Base-by-base conservation (phyloP, 2,888 invertebrate genomes). In the Octodonta nipae region DNA sequence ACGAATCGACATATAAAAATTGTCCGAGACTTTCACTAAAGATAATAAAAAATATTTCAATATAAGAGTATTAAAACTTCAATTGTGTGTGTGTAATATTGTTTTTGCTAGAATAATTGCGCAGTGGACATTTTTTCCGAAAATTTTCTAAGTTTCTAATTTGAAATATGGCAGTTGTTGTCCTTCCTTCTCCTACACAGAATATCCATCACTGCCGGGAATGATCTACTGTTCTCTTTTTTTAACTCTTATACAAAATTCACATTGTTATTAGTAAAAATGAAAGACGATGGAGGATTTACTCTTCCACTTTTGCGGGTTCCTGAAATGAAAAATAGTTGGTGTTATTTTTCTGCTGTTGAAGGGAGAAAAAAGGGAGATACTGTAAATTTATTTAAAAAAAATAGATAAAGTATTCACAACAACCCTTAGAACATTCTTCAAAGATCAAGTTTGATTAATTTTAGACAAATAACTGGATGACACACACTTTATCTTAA, bases 1-100 rank as follows among this genome's bases (percentile, higher is more conserved):
- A 44, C 37, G 36, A 32, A 32, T 40, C 34, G 45, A 55, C 50
- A 49, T 53, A 57, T 55, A 52, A 60, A 48, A 61, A 58, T 50
- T 54, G 56, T 58, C 56, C 56, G 52, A 55, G 54, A 50, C 46
- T 47, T 51, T 45, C 52, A 55, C 54, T 53, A 55, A 53, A 53
- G 49, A 47, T 49, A 50, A 52, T 59, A 54, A 55, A 55, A 58
- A 56, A 58, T 55, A 56, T 57, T 53, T 40, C 28, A 40, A 35
- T 14, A 49, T 46, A 49, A 43, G 55, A 56, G 55, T 56, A 55
- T 55, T 55, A 47, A 49, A 51, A 46, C 12, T 28, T 28, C 16
- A 22, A n/a, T n/a, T n/a, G n/a, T n/a, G n/a, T n/a, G n/a, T n/a
- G n/a, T n/a, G n/a, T n/a, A 22, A 22, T 22, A 22, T 22, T n/a